Evolutionary conservation across 2,888 invertebrate genomes (phyloP).

Genomic region (Lottia gigantea): DNA sequence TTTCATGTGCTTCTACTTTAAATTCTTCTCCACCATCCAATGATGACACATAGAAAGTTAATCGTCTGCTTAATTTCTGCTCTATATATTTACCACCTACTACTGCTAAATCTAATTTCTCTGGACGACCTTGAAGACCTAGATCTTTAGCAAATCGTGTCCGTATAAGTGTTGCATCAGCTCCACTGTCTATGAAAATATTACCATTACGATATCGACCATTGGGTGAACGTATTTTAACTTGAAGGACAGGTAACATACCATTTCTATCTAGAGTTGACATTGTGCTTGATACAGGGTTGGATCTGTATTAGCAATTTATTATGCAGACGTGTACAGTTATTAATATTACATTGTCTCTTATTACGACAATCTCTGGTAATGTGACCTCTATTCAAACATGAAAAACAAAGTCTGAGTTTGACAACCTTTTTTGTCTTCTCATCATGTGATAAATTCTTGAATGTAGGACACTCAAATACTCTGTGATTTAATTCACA

Average conservation of each 20-base stretch:
- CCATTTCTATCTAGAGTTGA: conserved; percentile 14
- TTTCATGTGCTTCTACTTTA: conserved; percentile 20
- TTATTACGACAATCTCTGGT: neutral
- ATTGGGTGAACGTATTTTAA: conserved; percentile 15
- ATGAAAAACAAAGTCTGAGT: conserved; percentile 12
- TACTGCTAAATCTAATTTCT: conserved; percentile 4
- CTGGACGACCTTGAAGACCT: neutral
- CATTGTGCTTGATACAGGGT: neutral
- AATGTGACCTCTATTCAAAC: neutral
- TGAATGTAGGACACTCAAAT: conserved; percentile 4
- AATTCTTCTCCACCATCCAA: conserved; percentile 20
- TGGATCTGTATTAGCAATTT: conserved; percentile 16
- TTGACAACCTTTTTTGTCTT: neutral
- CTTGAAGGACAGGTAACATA: conserved; percentile 19
- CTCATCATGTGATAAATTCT: neutral
- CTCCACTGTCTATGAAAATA: conserved; percentile 21
- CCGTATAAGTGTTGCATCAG: conserved; percentile 18
- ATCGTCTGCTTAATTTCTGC: conserved; percentile 5
- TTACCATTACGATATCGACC: conserved; percentile 19
- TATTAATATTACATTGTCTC: neutral
- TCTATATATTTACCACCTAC: conserved; percentile 4
- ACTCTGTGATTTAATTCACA: neutral
- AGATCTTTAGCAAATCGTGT: neutral
- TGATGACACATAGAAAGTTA: conserved; percentile 18
- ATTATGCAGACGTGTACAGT: conserved; percentile 14